Evolutionary conservation across 2,113 vertebrate species (phyloP).

Genomic region (Bambusicola thoracicus): DNA sequence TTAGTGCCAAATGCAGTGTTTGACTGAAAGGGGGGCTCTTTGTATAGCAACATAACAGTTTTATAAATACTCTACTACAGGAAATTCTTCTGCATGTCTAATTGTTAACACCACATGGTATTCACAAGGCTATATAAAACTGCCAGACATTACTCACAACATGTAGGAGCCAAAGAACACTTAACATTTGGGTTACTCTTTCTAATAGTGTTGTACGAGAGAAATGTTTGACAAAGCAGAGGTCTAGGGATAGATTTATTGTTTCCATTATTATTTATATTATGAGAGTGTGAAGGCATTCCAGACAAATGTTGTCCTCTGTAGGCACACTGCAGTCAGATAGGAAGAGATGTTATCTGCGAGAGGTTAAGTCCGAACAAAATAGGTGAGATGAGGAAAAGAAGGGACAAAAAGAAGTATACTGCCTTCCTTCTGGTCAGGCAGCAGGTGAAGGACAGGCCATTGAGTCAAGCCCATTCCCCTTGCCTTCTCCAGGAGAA

Average conservation of each 20-base stretch:
- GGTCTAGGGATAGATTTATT: neutral
- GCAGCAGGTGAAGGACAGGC: neutral
- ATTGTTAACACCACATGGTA: neutral
- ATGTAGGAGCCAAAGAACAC: conserved; percentile 12
- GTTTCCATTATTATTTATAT: neutral
- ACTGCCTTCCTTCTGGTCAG: neutral
- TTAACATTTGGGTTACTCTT: conserved; percentile 29
- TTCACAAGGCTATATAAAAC: neutral
- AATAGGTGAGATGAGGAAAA: neutral
- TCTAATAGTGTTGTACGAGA: neutral
- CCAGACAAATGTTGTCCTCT: neutral
- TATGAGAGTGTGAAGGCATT: neutral
- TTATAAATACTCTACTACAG: neutral
- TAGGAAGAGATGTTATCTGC: neutral
- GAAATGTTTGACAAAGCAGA: neutral
- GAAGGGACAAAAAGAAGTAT: neutral
- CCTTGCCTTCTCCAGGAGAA: neutral
- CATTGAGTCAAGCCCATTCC: accelerated
- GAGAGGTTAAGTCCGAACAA: neutral
- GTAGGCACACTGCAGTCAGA: neutral
- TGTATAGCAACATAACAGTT: neutral
- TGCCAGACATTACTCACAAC: conserved; percentile 19
- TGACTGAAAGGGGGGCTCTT: neutral
- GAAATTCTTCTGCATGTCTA: neutral
- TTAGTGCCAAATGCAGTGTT: neutral